Percentiles rank a stretch among this genome's conserved stretches.
Conservation (phyloP, 2,888 invertebrate species). For the Microplitis manilae region DNA sequence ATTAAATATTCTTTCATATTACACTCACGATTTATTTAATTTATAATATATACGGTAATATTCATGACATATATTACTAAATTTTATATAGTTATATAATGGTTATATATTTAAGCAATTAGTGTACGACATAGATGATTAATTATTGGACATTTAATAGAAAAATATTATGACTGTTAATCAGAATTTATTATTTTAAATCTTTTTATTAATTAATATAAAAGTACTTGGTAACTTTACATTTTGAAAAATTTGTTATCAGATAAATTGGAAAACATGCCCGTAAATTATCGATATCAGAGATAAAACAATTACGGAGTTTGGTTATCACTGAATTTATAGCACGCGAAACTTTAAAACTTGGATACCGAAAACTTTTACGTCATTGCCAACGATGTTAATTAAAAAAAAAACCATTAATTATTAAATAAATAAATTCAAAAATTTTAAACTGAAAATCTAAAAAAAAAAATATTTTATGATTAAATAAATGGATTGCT, state of each 20-base stretch:
- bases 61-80: neutral
- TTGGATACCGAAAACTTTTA: neutral
- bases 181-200: too few species aligned
- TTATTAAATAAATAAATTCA: neutral
- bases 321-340: neutral
- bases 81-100: neutral
- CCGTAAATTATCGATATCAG: neutral
- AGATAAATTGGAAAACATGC: neutral
- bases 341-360: neutral
- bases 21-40: neutral
- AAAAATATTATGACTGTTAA: neutral
- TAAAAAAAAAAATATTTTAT: neutral
- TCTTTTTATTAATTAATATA: too few species aligned
- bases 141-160: neutral
- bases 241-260: neutral
- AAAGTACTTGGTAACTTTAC: neutral
- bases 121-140: slow-evolving; percentile 6
- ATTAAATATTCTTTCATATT: neutral
- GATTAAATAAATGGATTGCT: neutral
- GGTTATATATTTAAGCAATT: neutral
- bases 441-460: neutral
- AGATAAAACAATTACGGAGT: neutral
- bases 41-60: neutral
- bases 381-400: neutral
- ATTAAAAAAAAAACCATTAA: neutral